Evolutionary conservation across 2,113 vertebrate species (phyloP).

Genomic region (Chionomys nivalis): DNA sequence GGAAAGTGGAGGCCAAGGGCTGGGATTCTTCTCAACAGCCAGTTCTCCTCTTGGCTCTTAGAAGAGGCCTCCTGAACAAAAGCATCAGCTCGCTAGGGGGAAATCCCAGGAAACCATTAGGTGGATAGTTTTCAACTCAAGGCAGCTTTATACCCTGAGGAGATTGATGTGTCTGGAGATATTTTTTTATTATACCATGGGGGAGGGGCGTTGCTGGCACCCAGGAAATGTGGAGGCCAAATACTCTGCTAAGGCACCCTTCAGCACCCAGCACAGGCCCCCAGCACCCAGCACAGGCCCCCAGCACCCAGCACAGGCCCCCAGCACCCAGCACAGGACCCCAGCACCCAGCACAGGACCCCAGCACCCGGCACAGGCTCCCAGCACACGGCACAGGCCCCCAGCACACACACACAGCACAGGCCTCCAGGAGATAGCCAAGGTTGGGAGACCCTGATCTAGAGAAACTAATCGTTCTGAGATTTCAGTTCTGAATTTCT

Average conservation of each 20-base stretch:
- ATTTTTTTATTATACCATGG: not conserved
- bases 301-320: not conserved
- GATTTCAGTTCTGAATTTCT: not conserved
- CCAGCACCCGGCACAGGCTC: not conserved
- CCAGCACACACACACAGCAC: fast-evolving
- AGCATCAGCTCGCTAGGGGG: not conserved
- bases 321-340: not conserved
- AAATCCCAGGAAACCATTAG: not conserved
- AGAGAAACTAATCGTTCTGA: not conserved
- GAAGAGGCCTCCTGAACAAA: not conserved
- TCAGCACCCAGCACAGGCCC: not conserved
- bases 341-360: not conserved
- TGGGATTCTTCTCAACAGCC: not conserved
- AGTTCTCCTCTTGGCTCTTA: not conserved
- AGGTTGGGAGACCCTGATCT: not conserved
- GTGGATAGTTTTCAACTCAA: not conserved
- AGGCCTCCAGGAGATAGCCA: not conserved
- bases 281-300: not conserved
- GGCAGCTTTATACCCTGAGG: not conserved
- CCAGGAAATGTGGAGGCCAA: not conserved
- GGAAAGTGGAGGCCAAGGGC: not conserved
- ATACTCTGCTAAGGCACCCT: not conserved
- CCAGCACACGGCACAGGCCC: not conserved
- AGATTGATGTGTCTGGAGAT: not conserved
- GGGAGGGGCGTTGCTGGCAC: not conserved